Evolutionary conservation across 2,888 invertebrate genomes (phyloP).

Genomic region (Venusia cambrica): DNA sequence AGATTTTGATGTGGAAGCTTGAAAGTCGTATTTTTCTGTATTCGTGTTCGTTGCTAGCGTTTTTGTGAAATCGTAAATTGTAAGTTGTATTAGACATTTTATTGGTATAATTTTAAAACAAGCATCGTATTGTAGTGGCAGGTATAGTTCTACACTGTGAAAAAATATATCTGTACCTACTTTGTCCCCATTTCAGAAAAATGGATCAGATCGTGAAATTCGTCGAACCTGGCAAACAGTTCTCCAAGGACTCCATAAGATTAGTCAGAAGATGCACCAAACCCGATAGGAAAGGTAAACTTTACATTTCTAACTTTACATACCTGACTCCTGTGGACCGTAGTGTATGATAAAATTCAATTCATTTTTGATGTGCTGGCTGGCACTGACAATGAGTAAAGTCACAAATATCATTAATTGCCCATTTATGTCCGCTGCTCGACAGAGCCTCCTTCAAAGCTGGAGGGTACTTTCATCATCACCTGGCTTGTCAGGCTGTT

Average conservation of each 20-base stretch:
- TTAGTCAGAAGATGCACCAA: slow-evolving; percentile 99
- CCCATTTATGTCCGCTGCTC: too few species aligned
- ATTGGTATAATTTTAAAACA: background rate
- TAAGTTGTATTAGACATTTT: slow-evolving; percentile 4
- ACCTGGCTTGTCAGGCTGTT: too few species aligned
- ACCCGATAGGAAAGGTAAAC: slow-evolving; percentile 96
- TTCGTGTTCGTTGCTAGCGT: slow-evolving; percentile 27
- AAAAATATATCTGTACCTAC: slow-evolving; percentile 6
- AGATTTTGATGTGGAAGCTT: slow-evolving; percentile 36
- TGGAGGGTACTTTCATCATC: too few species aligned
- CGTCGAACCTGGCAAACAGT: slow-evolving; percentile 96
- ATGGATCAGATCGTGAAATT: slow-evolving; percentile 99
- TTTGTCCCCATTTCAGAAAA: slow-evolving; percentile 56
- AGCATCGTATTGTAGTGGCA: background rate
- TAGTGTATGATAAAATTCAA: too few species aligned
- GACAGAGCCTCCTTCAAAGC: too few species aligned
- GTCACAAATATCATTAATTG: too few species aligned
- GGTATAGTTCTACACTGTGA: background rate
- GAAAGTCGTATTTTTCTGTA: slow-evolving; percentile 26
- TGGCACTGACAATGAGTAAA: too few species aligned
- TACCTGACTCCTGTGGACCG: too few species aligned
- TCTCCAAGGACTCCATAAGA: slow-evolving; percentile 98
- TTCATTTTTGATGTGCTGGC: too few species aligned
- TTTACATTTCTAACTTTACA: too few species aligned
- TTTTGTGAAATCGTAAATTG: slow-evolving; percentile 16